phyloP scores from a whole-genome alignment of 2,113 vertebrate genomes.

The Pedetes capensis region DNA sequence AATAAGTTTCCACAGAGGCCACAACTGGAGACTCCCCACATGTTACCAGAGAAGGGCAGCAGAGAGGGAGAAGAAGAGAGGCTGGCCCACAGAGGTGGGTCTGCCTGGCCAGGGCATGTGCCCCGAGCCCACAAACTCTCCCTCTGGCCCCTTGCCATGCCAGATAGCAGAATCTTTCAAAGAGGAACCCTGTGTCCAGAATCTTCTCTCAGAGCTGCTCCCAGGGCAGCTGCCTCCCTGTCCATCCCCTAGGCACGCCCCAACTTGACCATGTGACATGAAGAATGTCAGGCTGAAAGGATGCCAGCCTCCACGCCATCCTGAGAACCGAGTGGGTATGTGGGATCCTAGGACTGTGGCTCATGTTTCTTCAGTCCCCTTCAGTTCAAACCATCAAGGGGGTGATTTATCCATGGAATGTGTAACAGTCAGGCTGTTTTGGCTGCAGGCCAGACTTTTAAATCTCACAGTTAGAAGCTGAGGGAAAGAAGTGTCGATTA shows the following conservation, averaged over 20 bases:
- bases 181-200: neutral
- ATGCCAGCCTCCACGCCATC: neutral
- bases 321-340: neutral
- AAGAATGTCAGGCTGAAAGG: neutral
- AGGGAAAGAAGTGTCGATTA: neutral
- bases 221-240: neutral
- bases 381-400: neutral
- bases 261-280: neutral
- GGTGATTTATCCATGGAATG: slow-evolving; percentile 30
- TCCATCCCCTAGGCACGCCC: neutral
- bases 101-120: neutral
- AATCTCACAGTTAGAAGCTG: slow-evolving; percentile 46
- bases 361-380: neutral
- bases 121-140: no score
- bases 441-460: slow-evolving; percentile 42
- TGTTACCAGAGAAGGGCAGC: neutral
- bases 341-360: neutral
- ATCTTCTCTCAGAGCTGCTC: neutral
- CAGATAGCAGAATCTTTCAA: neutral
- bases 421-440: slow-evolving; percentile 14
- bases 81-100: accelerated
- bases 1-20: neutral
- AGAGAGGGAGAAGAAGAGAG: neutral
- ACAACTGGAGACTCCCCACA: neutral
- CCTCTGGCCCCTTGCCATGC: neutral